Base-by-base conservation (phyloP, 2,888 invertebrate genomes). In the Tupiocoris notatus region DNA sequence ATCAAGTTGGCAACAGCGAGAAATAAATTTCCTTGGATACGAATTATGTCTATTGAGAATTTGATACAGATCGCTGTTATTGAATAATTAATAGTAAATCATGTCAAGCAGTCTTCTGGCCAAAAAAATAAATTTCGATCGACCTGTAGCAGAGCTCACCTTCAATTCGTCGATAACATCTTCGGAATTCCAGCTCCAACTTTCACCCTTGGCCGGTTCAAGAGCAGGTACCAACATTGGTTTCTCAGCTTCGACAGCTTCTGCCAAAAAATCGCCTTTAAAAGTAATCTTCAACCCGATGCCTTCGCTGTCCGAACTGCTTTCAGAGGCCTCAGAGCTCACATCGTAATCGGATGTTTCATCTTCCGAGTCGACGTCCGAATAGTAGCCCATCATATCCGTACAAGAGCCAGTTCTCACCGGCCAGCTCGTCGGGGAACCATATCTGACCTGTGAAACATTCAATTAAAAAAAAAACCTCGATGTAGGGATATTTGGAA, bases 251-350 rank as follows among this genome's bases (percentile, higher is more conserved):
- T 94, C 94, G 0, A 94, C 88, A 0, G 94, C 94, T 83, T 94
- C 94, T 0, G 94, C 95, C 61, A 93, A 89, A 83, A 93, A 93
- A 22, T 92, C 92, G 21, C 22, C 16, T 81, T 91, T 93, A 82
- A 79, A 79, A 9, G 79, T 79, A 25, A 79, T 79, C 76, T 77
- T 79, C 12, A 79, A 58, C 16, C 77, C 66, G 7, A 63, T 77
- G 59, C 58, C 73, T 20, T 67, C 77, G 71, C 83, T 77, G 18
- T 77, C 62, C 18, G 77, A 79, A 64, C 78, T 81, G 80, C 57
- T 79, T 9, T 78, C 78, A 9, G 78, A 79, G 59, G 80, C 80
- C 59, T 81, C 82, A 21, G 82, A 81, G 23, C 71, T 73, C 25
- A 78, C 83, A 78, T 81, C 82, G 62, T 82, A 83, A 77, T 80